Conservation (phyloP, 2,113 vertebrate species). For the Rhagologus leucostigma region DNA sequence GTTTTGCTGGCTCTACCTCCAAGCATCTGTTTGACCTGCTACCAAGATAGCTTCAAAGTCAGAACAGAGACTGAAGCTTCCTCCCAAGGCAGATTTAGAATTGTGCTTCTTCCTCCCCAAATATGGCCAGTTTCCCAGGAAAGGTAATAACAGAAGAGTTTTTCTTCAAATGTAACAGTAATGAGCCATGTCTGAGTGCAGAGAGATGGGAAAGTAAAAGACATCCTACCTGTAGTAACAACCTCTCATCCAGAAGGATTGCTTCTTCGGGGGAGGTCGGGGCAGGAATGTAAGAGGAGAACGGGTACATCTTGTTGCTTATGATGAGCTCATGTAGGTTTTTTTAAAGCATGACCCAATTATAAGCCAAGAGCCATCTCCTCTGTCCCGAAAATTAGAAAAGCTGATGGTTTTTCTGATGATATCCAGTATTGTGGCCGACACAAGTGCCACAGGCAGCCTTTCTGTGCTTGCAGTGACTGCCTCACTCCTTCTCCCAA, state of each 20-base stretch:
- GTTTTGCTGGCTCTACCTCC: background rate
- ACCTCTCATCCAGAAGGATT: background rate
- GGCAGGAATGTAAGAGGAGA: background rate
- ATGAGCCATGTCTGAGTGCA: background rate
- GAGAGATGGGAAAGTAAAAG: background rate
- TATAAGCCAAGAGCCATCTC: background rate
- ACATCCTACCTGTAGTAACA: background rate
- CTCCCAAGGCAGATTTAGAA: background rate
- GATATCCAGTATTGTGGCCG: background rate
- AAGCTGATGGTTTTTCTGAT: constrained; percentile 29
- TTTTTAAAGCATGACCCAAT: constrained; percentile 30
- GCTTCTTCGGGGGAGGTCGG: background rate
- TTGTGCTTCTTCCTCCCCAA: background rate
- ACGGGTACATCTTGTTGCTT: background rate
- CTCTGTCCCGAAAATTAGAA: constrained; percentile 34
- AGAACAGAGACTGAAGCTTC: background rate
- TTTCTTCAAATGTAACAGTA: background rate
- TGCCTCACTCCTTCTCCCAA: background rate
- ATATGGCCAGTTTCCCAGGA: background rate
- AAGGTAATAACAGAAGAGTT: background rate
- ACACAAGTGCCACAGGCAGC: background rate
- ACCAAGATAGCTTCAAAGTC: background rate
- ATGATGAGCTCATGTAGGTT: background rate
- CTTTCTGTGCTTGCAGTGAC: background rate
- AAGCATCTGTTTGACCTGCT: background rate